Percentiles rank a stretch among this genome's conserved stretches.
phyloP scores from a whole-genome alignment of 2,113 vertebrate species.

The Plecotus auritus region DNA sequence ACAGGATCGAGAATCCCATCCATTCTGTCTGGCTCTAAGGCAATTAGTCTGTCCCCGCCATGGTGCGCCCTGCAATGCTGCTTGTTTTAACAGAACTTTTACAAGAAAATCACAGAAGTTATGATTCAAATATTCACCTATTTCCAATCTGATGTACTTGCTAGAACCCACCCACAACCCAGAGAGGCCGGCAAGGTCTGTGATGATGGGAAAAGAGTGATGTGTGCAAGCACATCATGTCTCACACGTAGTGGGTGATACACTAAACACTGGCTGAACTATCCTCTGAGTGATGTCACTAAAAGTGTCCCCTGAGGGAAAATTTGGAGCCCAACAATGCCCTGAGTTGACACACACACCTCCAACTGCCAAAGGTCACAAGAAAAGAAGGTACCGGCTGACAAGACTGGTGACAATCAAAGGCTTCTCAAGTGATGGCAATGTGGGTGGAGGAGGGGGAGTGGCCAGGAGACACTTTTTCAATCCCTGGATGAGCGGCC shows the following conservation, averaged over 20 bases:
- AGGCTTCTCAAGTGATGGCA: neutral
- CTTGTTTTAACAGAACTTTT: neutral
- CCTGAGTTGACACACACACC: neutral
- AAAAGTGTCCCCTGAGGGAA: constrained; percentile 18
- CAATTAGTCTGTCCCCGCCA: neutral
- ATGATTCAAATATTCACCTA: neutral
- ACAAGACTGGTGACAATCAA: neutral
- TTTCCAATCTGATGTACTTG: neutral
- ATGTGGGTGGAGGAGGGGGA: neutral
- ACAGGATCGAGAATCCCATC: neutral
- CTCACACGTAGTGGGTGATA: constrained; percentile 30
- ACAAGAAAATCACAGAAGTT: neutral
- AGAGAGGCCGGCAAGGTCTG: neutral
- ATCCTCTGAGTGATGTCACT: neutral
- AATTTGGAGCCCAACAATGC: neutral
- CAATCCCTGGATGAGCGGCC: neutral
- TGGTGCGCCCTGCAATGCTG: neutral
- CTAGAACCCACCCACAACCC: neutral
- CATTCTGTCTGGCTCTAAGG: neutral
- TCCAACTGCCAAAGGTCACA: neutral
- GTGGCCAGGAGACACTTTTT: neutral
- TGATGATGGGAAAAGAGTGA: neutral
- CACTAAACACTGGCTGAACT: constrained; percentile 1
- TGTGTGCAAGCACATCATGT: neutral
- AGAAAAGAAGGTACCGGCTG: neutral